phyloP scores from a whole-genome alignment of 2,113 vertebrate genomes.

The Myiopsitta monachus region DNA sequence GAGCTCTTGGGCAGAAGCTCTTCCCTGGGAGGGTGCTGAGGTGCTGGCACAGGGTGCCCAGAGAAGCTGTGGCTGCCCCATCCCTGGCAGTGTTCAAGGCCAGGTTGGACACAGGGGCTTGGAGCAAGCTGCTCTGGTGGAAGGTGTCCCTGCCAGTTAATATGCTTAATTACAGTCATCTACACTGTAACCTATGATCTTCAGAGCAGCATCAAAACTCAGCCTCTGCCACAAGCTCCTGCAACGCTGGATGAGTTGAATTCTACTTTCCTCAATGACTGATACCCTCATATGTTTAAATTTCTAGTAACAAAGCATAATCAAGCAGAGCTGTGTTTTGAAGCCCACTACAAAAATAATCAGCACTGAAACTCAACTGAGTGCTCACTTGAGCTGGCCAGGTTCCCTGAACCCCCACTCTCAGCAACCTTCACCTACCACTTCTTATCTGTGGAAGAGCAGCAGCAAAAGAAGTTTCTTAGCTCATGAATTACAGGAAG shows the following conservation, averaged over 20 bases:
- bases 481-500: accelerated
- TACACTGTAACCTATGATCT: background rate
- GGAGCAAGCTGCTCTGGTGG: background rate
- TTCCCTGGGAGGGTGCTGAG: too few species aligned
- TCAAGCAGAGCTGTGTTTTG: background rate
- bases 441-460: background rate
- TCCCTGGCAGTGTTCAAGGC: background rate
- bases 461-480: background rate
- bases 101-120: background rate
- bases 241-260: background rate
- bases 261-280: background rate
- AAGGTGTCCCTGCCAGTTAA: background rate
- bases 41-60: too few species aligned
- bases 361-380: background rate
- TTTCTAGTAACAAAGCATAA: background rate
- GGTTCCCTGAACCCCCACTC: background rate
- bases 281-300: background rate
- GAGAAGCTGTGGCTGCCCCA: background rate
- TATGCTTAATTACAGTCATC: background rate
- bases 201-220: background rate
- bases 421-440: background rate
- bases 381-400: background rate
- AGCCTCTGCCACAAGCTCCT: background rate
- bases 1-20: too few species aligned
- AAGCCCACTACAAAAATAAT: background rate